Percentiles rank a stretch among this genome's conserved stretches.
Evolutionary conservation across 2,113 vertebrate species (phyloP).

Genomic region (Lamprologus speciosus): DNA sequence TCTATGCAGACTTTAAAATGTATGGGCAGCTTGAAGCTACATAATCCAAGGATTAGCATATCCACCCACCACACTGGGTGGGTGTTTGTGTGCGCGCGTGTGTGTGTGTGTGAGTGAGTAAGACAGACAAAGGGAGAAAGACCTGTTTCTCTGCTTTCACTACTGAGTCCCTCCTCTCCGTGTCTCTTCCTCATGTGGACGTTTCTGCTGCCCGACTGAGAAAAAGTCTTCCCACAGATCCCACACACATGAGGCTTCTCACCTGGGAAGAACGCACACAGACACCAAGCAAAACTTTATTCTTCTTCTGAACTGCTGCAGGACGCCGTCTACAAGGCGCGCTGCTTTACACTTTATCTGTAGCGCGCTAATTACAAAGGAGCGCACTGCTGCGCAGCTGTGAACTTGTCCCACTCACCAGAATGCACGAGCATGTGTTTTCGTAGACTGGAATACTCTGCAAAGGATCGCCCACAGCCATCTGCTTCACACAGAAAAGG

Average conservation of each 20-base stretch:
- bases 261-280: slow-evolving; percentile 62
- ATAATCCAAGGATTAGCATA: slow-evolving; percentile 26
- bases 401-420: slow-evolving; percentile 68
- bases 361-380: not conserved
- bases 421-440: slow-evolving; percentile 98
- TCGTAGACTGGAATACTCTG: slow-evolving; percentile 97
- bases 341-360: not conserved
- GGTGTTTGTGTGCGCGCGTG: not conserved
- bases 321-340: not conserved
- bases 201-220: slow-evolving; percentile 95
- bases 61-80: not conserved
- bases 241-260: slow-evolving; percentile 95
- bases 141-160: slow-evolving; percentile 66
- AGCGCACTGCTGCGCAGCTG: not conserved
- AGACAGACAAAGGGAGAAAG: not conserved
- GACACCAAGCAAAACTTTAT: not conserved
- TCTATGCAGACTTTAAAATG: slow-evolving; percentile 15
- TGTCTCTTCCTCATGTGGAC: slow-evolving; percentile 95
- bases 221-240: slow-evolving; percentile 94
- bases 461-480: slow-evolving; percentile 93
- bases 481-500: slow-evolving; percentile 93
- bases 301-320: not conserved
- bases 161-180: slow-evolving; percentile 62
- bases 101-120: not conserved
- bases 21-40: slow-evolving; percentile 10